Base-by-base conservation (phyloP, 30 jellyfish, hydroid and myxozoan species). In the Cassiopea andromeda region DNA sequence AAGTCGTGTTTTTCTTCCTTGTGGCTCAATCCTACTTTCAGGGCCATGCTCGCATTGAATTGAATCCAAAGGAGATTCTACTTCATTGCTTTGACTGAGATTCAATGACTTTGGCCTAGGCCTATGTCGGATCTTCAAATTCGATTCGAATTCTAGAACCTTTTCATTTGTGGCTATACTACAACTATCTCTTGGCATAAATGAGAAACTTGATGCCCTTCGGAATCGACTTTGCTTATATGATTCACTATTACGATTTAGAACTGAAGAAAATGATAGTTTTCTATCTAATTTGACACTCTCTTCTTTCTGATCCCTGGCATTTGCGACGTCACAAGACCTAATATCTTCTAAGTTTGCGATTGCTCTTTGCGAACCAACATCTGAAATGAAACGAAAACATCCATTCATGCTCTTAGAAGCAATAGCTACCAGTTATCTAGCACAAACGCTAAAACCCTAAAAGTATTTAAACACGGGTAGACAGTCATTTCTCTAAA, bases 171-270 rank as follows among this genome's bases (percentile, higher is more conserved):
- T 7, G 2, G 44, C 60, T 38, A 17, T 58, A 46, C 16, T 60
- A 46, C 17, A 43, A 47, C 73, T 7, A 3, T 67, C 89, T 58
- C 19, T 86, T 2, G 91, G 84, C 75, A 57, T 57, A 67, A 48
- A 72, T 1, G 89, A 86, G 69, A 86, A 73, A 60, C 93, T 86
- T 46, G 88, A 64, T 1, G 93, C 80, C 57, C 93, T 66, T 14
- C 84, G 75, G 45, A 75, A 86, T 77, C 84, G 19, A 46, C 88
- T 76, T 8, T 77, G 88, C 82, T 86, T 86, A 47, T 73, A 86
- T 2, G 93, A 86, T 69, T 86, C 83, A 48, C 93, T 76, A 46
- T 86, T 86, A 9, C 93, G 93, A 68, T 78, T 86, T 1, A 86
- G 82, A 46, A 86, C 72, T 16, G 93, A 86, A 38, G 88, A 73